These are phyloP conservation scores for Fragum sueziense DNA, from an alignment of 2,888 invertebrate species.

Conservation along the genomic window DNA sequence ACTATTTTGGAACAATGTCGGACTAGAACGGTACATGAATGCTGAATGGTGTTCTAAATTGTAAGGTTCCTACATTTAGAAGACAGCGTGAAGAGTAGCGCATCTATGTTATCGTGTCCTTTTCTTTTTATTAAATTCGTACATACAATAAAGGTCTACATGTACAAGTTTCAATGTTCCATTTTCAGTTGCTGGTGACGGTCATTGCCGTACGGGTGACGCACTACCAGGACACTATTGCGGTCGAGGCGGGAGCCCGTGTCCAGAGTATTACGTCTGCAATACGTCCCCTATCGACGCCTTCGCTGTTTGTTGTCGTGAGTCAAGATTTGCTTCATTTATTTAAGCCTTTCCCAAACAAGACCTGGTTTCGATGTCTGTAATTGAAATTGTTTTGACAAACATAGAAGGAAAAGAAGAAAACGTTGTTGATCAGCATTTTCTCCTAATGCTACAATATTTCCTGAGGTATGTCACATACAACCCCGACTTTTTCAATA, in stretches of 20 bases:
- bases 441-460: too few relatives aligned
- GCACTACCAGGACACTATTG: conserved; percentile 23
- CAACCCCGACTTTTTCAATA: too few relatives aligned
- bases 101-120: not conserved
- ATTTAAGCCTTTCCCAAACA: too few relatives aligned
- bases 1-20: too few relatives aligned
- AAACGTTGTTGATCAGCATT: too few relatives aligned
- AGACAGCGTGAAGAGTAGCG: not conserved
- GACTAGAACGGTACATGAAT: too few relatives aligned
- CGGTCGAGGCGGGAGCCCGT: conserved; percentile 23
- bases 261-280: conserved; percentile 30
- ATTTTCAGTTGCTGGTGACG: not conserved
- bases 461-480: too few relatives aligned
- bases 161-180: not conserved
- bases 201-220: conserved; percentile 9
- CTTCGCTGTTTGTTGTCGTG: conserved; percentile 37
- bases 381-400: too few relatives aligned
- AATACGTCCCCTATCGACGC: conserved; percentile 25
- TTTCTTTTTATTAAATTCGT: not conserved
- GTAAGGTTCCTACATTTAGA: not conserved
- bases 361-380: too few relatives aligned
- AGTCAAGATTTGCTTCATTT: too few relatives aligned
- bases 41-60: too few relatives aligned
- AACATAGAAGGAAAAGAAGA: too few relatives aligned
- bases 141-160: not conserved